A percentile compares a stretch with the other conserved stretches of the same genome.
Conservation (phyloP, 2,888 invertebrate species). For the Apoderus coryli region DNA sequence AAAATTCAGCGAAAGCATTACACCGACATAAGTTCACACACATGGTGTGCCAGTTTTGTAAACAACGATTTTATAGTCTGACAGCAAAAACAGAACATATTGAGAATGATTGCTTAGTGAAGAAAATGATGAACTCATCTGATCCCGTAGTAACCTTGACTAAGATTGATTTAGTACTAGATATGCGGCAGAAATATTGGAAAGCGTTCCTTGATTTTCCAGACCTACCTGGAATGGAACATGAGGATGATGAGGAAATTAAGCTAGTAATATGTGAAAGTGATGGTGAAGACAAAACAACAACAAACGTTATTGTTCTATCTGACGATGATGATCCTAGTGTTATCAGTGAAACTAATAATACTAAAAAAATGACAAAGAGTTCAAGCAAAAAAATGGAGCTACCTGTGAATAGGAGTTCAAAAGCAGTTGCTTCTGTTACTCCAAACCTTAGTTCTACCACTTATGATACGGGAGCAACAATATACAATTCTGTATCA, state of each 20-base stretch:
- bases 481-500: conserved; percentile 11
- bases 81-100: conserved; percentile 17
- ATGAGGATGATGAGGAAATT: conserved; percentile 5
- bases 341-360: neutral
- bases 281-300: neutral
- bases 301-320: conserved; percentile 8
- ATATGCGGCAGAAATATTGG: conserved; percentile 15
- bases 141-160: conserved; percentile 15
- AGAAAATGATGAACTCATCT: conserved; percentile 15
- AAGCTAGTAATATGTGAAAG: no score
- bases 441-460: neutral
- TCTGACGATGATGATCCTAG: conserved; percentile 14
- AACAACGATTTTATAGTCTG: conserved; percentile 15
- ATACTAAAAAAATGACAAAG: no score
- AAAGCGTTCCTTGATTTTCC: conserved; percentile 14
- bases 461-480: conserved; percentile 4
- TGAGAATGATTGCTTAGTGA: conserved; percentile 16
- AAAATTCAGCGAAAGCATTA: conserved; percentile 14
- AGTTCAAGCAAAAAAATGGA: no score
- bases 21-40: conserved; percentile 18
- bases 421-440: neutral
- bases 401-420: neutral
- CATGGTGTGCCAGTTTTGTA: conserved; percentile 21
- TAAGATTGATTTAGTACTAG: conserved; percentile 16
- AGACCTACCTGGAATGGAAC: conserved; percentile 5